Percentiles rank a stretch among this genome's conserved stretches.
Evolutionary conservation across 2,797 vertebrate species (phyloP).

Genomic region (Tadarida brasiliensis): DNA sequence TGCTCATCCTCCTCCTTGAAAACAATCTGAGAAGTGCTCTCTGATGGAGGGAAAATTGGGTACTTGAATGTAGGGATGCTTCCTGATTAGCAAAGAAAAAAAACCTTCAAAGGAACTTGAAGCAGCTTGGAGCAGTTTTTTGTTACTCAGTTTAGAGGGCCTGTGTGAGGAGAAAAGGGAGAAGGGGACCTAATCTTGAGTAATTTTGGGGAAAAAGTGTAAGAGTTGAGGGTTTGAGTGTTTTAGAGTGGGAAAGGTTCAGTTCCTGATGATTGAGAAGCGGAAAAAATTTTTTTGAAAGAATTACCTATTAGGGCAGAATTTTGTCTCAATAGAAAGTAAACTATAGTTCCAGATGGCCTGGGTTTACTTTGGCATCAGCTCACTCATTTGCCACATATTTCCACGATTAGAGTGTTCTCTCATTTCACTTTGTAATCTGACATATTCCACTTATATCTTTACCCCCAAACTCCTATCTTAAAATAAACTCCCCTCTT

Average conservation of each 20-base stretch:
- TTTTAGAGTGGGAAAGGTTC: neutral
- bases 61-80: constrained; percentile 44
- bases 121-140: neutral
- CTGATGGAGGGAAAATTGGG: constrained; percentile 21
- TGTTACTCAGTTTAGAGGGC: neutral
- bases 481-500: neutral
- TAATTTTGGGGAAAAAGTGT: neutral
- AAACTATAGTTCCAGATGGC: neutral
- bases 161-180: neutral
- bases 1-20: constrained; percentile 53
- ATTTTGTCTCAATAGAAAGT: neutral
- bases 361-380: neutral
- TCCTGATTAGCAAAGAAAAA: neutral
- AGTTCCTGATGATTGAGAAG: neutral
- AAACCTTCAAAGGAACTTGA: constrained; percentile 13
- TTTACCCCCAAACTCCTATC: neutral
- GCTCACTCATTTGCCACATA: neutral
- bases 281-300: neutral
- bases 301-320: neutral
- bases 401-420: neutral
- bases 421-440: neutral
- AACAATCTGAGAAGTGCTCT: constrained; percentile 49
- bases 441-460: neutral
- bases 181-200: neutral
- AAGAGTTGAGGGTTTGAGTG: neutral